Base-by-base conservation (phyloP, 2,113 vertebrate species). In the Acrocephalus arundinaceus region DNA sequence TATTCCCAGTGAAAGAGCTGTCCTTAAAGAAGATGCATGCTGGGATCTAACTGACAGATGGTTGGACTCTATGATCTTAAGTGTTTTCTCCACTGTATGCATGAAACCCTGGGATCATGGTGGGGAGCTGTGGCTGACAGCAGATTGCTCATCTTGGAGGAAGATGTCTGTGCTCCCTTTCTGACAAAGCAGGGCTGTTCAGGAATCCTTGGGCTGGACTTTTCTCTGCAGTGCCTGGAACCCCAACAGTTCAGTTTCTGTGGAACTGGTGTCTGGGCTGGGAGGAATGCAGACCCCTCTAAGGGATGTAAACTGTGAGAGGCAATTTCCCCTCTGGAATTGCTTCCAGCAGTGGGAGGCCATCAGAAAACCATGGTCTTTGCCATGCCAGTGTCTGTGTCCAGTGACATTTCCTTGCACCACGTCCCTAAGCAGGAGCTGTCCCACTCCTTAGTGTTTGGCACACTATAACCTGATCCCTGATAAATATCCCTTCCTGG, bases 171-270 rank as follows among this genome's bases (percentile, higher is more conserved):
- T 31, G 27, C 41, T 62, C 17, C 41, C 25, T n/a, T 25, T 35
- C 18, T 35, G 41, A 16, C 0, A 1, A 10, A 54, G 52, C 39
- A 30, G 67, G 16, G 18, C 2, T 87, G 48, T 7, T 25, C 27
- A 59, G 43, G n/a, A 31, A 7, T 65, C 43, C 35, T 28, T 28
- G 43, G n/a, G 37, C 37, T 5, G 7, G 11, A 1, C 10, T 57
- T 57, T 55, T 2, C 46, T 18, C 37, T 86, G 57, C 48, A 66
- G 48, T 1, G 2, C 28, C n/a, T 15, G 51, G 23, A 37, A 28
- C 43, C 39, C 17, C 1, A 1, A 3, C 1, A 2, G 16, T 33
- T 20, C 2, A 1, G 14, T n/a, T 21, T 55, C 27, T 0, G 3
- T 30, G 62, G 46, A 43, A 7, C 41, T 14, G 3, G n/a, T 2